phyloP scores from a whole-genome alignment of 2,888 invertebrate species.

The Stratiomys singularior region DNA sequence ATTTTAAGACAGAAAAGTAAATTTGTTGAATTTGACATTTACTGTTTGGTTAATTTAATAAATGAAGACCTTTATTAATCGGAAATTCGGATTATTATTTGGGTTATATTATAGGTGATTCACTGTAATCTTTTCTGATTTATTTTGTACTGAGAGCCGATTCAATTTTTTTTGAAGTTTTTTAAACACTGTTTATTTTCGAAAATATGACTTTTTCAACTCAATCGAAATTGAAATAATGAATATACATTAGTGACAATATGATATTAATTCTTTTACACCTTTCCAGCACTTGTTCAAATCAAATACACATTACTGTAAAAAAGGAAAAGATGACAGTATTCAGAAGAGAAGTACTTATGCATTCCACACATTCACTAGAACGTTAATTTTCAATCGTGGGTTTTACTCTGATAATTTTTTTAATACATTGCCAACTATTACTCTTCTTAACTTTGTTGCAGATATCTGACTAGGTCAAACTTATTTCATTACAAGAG shows the following conservation, averaged over 20 bases:
- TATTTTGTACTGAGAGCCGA: not conserved
- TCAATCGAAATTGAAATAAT: not conserved
- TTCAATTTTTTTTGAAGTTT: not conserved
- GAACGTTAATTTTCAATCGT: too few species aligned
- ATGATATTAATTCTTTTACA: not conserved
- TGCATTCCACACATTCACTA: too few species aligned
- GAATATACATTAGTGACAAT: not conserved
- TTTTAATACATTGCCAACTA: too few species aligned
- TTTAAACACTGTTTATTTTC: not conserved
- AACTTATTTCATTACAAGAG: too few species aligned
- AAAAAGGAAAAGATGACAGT: too few species aligned
- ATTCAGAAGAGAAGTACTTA: too few species aligned
- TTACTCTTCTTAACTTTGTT: too few species aligned
- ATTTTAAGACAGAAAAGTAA: not conserved
- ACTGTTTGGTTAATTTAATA: too few species aligned
- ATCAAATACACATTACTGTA: not conserved
- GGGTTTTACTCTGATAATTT: too few species aligned
- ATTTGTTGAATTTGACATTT: too few species aligned
- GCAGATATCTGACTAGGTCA: too few species aligned
- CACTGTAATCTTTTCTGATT: not conserved
- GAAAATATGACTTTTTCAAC: not conserved
- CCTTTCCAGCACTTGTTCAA: not conserved
- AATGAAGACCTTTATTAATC: not conserved
- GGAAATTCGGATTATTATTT: not conserved
- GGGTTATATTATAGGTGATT: not conserved